phyloP scores from a whole-genome alignment of 2,113 vertebrate species.

The Catharus minimus region DNA sequence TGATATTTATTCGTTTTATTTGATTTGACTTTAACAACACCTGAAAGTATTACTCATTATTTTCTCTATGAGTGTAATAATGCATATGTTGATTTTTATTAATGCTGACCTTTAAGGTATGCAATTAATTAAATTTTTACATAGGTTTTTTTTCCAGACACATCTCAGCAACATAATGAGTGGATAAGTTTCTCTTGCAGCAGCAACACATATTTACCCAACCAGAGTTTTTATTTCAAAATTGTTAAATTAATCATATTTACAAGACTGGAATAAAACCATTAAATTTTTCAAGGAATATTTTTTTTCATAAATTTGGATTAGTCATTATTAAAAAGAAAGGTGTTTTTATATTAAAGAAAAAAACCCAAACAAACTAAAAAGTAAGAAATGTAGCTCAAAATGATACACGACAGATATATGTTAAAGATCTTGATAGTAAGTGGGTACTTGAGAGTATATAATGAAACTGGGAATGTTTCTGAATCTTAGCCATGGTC shows the following conservation, averaged over 20 bases:
- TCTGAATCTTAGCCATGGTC: background rate
- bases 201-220: background rate
- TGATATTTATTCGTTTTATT: background rate
- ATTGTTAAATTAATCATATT: background rate
- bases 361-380: background rate
- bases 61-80: conserved; percentile 38
- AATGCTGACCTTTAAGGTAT: conserved; percentile 32
- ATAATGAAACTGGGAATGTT: background rate
- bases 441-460: background rate
- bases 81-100: conserved; percentile 45
- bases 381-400: background rate
- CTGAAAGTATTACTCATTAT: conserved; percentile 17
- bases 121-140: conserved; percentile 25
- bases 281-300: background rate
- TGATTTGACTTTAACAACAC: background rate
- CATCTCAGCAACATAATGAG: background rate
- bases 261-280: background rate
- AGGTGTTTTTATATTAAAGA: background rate
- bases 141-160: background rate
- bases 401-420: background rate
- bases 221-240: background rate
- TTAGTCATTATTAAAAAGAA: background rate
- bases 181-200: background rate
- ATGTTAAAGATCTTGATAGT: background rate
- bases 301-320: background rate